phyloP scores from a whole-genome alignment of 2,797 vertebrate genomes.

The Chaetodon trifasciatus region DNA sequence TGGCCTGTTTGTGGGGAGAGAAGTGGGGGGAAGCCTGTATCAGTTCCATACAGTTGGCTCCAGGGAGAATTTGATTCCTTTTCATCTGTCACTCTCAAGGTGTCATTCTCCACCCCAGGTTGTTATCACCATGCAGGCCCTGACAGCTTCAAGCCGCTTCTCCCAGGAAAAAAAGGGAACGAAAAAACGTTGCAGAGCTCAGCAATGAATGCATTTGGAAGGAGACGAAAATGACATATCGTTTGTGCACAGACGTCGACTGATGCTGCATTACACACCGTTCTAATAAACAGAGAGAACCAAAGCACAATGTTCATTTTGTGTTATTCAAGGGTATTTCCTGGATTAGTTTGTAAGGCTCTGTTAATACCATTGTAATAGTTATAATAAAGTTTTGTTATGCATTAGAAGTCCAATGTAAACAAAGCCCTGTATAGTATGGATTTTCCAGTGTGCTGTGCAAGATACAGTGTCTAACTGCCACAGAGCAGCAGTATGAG shows the following conservation, averaged over 20 bases:
- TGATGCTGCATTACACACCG: conserved; percentile 68
- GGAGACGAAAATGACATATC: conserved; percentile 79
- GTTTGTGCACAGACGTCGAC: conserved; percentile 73
- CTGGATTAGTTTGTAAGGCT: conserved; percentile 78
- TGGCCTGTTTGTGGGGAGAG: conserved; percentile 86
- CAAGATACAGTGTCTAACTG: background rate
- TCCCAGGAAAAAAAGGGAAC: conserved; percentile 50
- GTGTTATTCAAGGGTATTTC: conserved; percentile 70
- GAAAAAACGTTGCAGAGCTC: conserved; percentile 74
- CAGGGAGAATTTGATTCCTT: conserved; percentile 89
- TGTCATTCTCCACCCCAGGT: conserved; percentile 92
- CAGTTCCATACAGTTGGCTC: conserved; percentile 92
- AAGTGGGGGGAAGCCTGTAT: conserved; percentile 84
- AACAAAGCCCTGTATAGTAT: conserved; percentile 42
- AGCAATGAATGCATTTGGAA: conserved; percentile 72
- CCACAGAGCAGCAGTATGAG: background rate
- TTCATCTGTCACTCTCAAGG: conserved; percentile 92
- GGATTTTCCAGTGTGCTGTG: background rate
- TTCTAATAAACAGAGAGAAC: conserved; percentile 76
- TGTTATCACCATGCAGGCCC: conserved; percentile 88
- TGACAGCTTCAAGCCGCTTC: conserved; percentile 91
- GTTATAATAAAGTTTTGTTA: conserved; percentile 46
- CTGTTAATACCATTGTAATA: conserved; percentile 65
- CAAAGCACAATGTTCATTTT: conserved; percentile 66
- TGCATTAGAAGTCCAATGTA: conserved; percentile 39